These are phyloP conservation scores for Hydropsyche betteni DNA, from an alignment of 2,888 invertebrate genomes.

Conservation along the genomic window DNA sequence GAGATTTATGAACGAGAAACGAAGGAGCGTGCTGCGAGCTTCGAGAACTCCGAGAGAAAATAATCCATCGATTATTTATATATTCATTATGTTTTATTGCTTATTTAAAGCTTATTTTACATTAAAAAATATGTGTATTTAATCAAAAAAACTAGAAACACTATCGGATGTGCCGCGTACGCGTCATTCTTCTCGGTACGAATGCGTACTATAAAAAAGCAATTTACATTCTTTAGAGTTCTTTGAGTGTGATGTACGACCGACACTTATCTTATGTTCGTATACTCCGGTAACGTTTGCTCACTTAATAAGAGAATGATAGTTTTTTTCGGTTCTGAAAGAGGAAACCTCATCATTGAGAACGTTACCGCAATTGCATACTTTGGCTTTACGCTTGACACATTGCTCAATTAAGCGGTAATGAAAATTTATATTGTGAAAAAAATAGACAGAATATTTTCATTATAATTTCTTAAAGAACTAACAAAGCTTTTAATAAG, in stretches of 20 bases:
- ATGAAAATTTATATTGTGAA: background rate
- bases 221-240: conserved; percentile 42
- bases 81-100: conserved; percentile 10
- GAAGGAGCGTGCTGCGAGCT: conserved; percentile 39
- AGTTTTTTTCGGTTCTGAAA: conserved; percentile 4
- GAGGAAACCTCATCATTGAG: background rate
- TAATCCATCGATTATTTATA: conserved; percentile 32
- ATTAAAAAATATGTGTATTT: background rate
- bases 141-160: background rate
- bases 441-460: background rate
- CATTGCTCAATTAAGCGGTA: background rate
- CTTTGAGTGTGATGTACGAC: conserved; percentile 39
- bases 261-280: conserved; percentile 1
- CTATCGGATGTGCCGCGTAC: too few species aligned
- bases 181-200: conserved; percentile 5
- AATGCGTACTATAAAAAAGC: conserved; percentile 38
- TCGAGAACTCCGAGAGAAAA: background rate
- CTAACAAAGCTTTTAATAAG: too few species aligned
- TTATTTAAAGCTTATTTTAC: background rate
- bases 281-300: background rate
- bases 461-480: too few species aligned
- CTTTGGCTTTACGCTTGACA: background rate
- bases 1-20: conserved; percentile 55
- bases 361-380: conserved; percentile 1
- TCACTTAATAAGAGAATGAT: conserved; percentile 19